Base-by-base conservation (phyloP, 2,888 invertebrate genomes). In the Nomada fabriciana region DNA sequence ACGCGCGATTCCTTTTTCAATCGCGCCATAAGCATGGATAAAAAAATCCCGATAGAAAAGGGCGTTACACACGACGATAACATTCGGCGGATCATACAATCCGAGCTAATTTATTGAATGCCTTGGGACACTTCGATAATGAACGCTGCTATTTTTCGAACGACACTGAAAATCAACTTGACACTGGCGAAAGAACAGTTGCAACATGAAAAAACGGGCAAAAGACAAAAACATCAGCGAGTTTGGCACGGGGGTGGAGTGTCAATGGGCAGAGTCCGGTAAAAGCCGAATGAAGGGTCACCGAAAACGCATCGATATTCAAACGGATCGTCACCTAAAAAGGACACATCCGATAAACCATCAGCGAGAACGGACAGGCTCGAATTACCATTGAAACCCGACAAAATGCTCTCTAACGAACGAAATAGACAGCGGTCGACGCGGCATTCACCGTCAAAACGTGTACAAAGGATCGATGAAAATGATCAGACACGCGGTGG, bases 241-340 rank as follows among this genome's bases (percentile, higher is more conserved):
- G 60, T 53, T 57, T 13, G 67, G 29, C 42, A 63, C 20, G 59
- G 23, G 57, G 47, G 69, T 23, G 61, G 60, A 77, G 73, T 55
- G 78, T 47, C 50, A 63, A 80, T 80, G 78, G 65, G 57, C 67
- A 67, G 72, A 63, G 69, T 52, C 72, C 68, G 60, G 72, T 59
- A 76, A 76, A 82, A 80, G 67, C 71, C 63, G 63, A 76, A 82
- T 82, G 80, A 80, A 82, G 82, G 72, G 82, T 71, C 76, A 65
- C 79, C 68, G 80, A 76, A 82, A 73, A 76, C 63, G 80, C 72
- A 68, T 70, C 75, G 71, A 72, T 59, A 75, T 80, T 76, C 80
- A 80, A 82, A 82, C 75, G 80, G 72, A 80, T 82, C 80, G 82
- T 82, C 71, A 80, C 75, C 70, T 82, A 80, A 82, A 82, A 82